Evolutionary conservation across 37 sponge, comb jelly and placozoan species (phyloP), one percentile per base, ranked within the genome.

Genomic region (Ianthella basta): DNA sequence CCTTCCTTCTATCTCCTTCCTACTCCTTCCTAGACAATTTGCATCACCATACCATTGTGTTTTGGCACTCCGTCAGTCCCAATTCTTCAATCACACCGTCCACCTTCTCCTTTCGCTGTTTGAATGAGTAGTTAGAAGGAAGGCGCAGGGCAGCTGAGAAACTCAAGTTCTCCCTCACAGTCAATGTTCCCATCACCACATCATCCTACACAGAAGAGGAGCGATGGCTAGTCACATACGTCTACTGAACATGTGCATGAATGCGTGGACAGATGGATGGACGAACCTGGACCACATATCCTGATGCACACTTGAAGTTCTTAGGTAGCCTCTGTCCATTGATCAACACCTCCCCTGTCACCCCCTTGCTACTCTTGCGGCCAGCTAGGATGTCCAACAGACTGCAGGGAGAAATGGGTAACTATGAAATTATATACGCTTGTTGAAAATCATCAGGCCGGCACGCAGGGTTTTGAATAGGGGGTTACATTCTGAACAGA

Each of bases 61-160:
- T 56, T 20, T 86, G 87, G 79, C 83, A 84, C 37, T 33, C 27
- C 44, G 64, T 34, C 23, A 95, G 40, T 0, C 95, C 92, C 56
- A 95, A 80, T 56, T 95, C 93, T n/a, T 79, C 60, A 15, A 95
- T 85, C 27, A 89, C 92, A 32, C 55, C 87, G 16, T 92, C 88
- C 25, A 95, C 95, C 37, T 82, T 86, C 78, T 78, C 80, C 88
- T 81, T 89, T 23, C 87, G 57, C 72, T 95, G 66, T 30, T 39
- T n/a, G 18, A 32, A 68, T 0, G 86, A 82, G 60, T 59, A 75
- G 41, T 16, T 24, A 36, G 87, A 84, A 4, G 89, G 89, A 0
- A 95, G 90, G 55, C 95, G 86, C 14, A 95, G 88, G 15, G 90
- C 83, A 68, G 95, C 95, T 23, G 95, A 95, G 79, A 95, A 95